Evolutionary conservation across 92 coral and sea anemone species (phyloP).

Genomic region (Porites evermanni): DNA sequence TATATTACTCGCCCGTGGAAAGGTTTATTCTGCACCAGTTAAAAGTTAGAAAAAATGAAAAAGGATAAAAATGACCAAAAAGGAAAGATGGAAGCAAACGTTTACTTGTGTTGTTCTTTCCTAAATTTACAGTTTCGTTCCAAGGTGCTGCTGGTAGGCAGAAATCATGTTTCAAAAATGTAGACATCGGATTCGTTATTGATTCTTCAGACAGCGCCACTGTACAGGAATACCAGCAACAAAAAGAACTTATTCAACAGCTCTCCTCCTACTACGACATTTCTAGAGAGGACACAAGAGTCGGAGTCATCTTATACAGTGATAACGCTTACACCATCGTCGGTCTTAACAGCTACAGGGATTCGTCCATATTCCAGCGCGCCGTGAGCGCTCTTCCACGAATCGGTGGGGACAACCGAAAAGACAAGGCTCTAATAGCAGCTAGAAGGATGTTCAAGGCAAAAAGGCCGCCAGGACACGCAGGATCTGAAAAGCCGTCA

Average conservation of each 20-base stretch:
- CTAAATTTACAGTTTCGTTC: slow-evolving; percentile 8
- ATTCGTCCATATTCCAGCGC: slow-evolving; percentile 20
- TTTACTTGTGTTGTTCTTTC: not conserved
- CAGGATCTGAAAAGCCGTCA: slow-evolving; percentile 14
- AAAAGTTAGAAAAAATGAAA: no score
- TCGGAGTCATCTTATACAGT: slow-evolving; percentile 75
- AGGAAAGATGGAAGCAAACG: not conserved
- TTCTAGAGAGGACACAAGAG: slow-evolving; percentile 61
- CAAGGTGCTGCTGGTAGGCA: slow-evolving; percentile 39
- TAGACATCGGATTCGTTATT: slow-evolving; percentile 79
- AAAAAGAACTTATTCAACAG: slow-evolving; percentile 73
- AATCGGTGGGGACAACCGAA: slow-evolving; percentile 67
- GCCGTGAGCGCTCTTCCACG: slow-evolving; percentile 57
- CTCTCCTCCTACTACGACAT: slow-evolving; percentile 65
- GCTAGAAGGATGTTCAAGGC: slow-evolving; percentile 53
- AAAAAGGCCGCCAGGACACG: slow-evolving; percentile 9
- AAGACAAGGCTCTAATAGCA: slow-evolving; percentile 63
- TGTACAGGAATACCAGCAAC: slow-evolving; percentile 49
- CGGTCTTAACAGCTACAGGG: slow-evolving; percentile 46
- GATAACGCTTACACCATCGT: slow-evolving; percentile 45
- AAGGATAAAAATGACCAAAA: no score
- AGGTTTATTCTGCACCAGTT: no score
- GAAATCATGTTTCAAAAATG: slow-evolving; percentile 55
- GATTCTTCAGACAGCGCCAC: slow-evolving; percentile 72
- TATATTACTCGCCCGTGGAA: no score